Percentiles rank a stretch among this genome's conserved stretches.
phyloP scores from a whole-genome alignment of 2,797 vertebrate species.

The Aplochiton taeniatus region DNA sequence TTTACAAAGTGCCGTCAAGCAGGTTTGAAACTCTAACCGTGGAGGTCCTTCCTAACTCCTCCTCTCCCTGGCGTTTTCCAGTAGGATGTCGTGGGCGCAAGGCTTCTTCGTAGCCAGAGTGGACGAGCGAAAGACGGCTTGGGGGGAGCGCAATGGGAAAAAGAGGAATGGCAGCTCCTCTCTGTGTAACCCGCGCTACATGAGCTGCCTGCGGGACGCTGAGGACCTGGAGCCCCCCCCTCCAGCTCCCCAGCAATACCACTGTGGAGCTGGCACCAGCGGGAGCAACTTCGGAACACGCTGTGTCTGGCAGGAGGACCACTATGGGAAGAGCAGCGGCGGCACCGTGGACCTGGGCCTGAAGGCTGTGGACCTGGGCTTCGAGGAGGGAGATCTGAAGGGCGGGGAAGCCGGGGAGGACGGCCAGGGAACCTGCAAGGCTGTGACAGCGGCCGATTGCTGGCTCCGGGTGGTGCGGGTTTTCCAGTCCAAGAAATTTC shows the following conservation, averaged over 20 bases:
- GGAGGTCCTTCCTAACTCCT: neutral
- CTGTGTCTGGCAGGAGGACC: constrained; percentile 94
- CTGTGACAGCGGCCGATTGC: constrained; percentile 71
- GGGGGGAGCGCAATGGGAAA: constrained; percentile 95
- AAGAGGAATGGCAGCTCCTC: constrained; percentile 82
- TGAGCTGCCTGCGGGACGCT: constrained; percentile 92
- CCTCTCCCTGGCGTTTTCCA: neutral
- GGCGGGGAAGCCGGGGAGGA: constrained; percentile 60
- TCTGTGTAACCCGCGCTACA: constrained; percentile 88
- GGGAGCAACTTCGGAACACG: constrained; percentile 76
- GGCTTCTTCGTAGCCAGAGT: constrained; percentile 88
- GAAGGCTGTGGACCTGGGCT: constrained; percentile 81
- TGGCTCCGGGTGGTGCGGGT: constrained; percentile 80
- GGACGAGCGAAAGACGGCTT: constrained; percentile 91
- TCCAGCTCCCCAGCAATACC: constrained; percentile 65
- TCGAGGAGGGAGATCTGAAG: constrained; percentile 84
- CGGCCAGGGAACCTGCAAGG: constrained; percentile 39
- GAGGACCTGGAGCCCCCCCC: constrained; percentile 76
- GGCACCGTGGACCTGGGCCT: constrained; percentile 75
- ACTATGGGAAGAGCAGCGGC: constrained; percentile 83
- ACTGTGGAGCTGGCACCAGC: constrained; percentile 57
- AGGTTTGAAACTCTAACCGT: too few species aligned
- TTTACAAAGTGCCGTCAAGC: neutral
- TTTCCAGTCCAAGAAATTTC: constrained; percentile 94
- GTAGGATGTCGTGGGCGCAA: constrained; percentile 97